These are phyloP conservation scores for Theonella swinhoei DNA, from an alignment of 37 sponge, comb jelly and placozoan genomes.

Conservation along the genomic window DNA sequence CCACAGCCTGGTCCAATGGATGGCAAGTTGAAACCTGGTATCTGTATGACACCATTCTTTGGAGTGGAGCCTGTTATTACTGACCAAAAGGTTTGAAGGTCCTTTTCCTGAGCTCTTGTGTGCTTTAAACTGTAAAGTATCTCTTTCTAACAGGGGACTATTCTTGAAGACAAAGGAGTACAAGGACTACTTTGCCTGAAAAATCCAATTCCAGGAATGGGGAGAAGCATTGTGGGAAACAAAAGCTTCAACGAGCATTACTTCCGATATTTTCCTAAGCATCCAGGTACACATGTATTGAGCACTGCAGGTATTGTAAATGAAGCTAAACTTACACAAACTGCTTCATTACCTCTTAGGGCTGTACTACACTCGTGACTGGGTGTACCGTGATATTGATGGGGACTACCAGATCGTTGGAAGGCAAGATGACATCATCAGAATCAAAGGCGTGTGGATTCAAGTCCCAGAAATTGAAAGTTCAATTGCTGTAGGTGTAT, in stretches of 20 bases:
- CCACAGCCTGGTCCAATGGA: constrained; percentile 71
- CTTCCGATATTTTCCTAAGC: too few relatives aligned
- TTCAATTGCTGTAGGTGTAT: too few relatives aligned
- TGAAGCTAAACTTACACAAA: too few relatives aligned
- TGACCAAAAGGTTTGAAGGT: constrained; percentile 47
- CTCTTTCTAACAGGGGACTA: constrained; percentile 44
- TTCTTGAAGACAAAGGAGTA: constrained; percentile 44
- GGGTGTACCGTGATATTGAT: constrained; percentile 41
- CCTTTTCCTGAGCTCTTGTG: constrained; percentile 24
- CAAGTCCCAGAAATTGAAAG: constrained; percentile 54
- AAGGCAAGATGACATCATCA: constrained; percentile 55
- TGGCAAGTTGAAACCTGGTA: constrained; percentile 75
- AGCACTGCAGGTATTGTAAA: too few relatives aligned
- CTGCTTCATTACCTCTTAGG: too few relatives aligned
- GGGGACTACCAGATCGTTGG: constrained; percentile 47
- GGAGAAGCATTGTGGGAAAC: constrained; percentile 72
- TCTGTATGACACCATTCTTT: constrained; percentile 86
- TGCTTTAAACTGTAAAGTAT: background rate
- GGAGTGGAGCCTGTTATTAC: constrained; percentile 83
- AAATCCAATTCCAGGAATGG: constrained; percentile 74
- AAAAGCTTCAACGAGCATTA: too few relatives aligned
- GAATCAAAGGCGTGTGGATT: constrained; percentile 43
- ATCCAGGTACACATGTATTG: too few relatives aligned
- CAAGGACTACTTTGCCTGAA: constrained; percentile 71
- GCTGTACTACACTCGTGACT: constrained; percentile 34